Evolutionary conservation across 1,140 invertebrate species (phyloP).

Genomic region (Aphidius gifuensis): DNA sequence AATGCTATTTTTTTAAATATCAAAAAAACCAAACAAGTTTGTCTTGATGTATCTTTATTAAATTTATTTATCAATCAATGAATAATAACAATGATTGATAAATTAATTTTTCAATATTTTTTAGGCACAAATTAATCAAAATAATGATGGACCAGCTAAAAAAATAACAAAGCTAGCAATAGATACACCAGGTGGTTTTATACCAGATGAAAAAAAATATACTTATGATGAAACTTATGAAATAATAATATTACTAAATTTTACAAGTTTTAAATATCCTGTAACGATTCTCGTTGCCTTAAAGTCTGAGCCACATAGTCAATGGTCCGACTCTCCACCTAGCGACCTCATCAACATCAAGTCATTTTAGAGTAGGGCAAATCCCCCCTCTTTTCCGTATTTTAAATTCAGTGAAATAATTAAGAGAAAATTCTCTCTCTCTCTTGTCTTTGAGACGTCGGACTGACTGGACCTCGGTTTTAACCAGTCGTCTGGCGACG

Average conservation of each 20-base stretch:
- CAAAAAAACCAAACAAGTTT: conserved; percentile 67
- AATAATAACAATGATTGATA: conserved; percentile 1
- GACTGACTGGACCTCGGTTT: too few relatives aligned
- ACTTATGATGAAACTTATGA: too few relatives aligned
- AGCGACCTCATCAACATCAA: too few relatives aligned
- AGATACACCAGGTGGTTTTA: conserved; percentile 93
- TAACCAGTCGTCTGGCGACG: too few relatives aligned
- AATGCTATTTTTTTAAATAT: conserved; percentile 85
- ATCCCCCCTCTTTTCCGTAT: too few relatives aligned
- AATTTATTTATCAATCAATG: conserved; percentile 1
- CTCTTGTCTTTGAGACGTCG: too few relatives aligned
- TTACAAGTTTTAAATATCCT: conserved; percentile 72
- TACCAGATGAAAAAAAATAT: conserved; percentile 72
- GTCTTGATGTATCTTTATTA: conserved; percentile 13
- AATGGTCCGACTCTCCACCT: too few relatives aligned
- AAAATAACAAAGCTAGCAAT: conserved; percentile 91
- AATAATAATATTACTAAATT: conserved; percentile 78
- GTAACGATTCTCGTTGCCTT: too few relatives aligned
- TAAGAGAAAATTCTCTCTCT: too few relatives aligned
- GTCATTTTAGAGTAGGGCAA: too few relatives aligned
- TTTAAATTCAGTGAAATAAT: too few relatives aligned
- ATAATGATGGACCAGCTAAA: conserved; percentile 79
- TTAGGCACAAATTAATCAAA: conserved; percentile 54
- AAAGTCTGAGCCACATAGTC: too few relatives aligned
- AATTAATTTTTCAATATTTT: neutral